These are phyloP conservation scores for Aphis craccivora DNA, from an alignment of 1,140 invertebrate genomes.

Conservation along the genomic window DNA sequence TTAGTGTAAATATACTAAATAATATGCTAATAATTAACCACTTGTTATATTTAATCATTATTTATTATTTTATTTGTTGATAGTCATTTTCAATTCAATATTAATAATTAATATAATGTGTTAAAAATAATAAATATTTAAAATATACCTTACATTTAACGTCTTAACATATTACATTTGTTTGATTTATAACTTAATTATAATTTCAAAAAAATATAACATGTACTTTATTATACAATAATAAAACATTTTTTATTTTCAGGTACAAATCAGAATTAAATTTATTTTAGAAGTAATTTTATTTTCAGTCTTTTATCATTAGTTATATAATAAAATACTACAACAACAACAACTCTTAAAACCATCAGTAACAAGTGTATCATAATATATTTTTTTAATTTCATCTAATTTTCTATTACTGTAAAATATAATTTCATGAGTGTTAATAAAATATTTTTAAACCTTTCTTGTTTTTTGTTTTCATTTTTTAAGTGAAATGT, in stretches of 20 bases:
- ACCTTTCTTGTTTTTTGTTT: background rate
- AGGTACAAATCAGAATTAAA: background rate
- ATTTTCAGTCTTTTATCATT: background rate
- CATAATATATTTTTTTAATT: background rate
- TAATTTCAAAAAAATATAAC: background rate
- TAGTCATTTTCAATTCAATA: too few relatives aligned
- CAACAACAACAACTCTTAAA: background rate
- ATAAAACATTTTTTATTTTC: background rate
- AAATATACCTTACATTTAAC: too few relatives aligned
- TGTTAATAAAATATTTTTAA: background rate
- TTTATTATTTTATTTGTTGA: too few relatives aligned
- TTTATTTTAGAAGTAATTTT: background rate
- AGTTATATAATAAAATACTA: background rate
- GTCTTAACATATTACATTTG: background rate
- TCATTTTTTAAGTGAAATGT: too few relatives aligned
- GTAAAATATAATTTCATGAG: background rate
- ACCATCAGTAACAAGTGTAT: background rate
- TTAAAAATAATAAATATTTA: too few relatives aligned
- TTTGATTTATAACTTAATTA: background rate
- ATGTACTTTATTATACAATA: background rate
- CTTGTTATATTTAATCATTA: too few relatives aligned
- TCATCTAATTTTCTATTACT: background rate
- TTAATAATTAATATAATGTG: too few relatives aligned
- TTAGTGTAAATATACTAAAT: background rate
- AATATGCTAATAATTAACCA: too few relatives aligned